Percentiles rank a stretch among this genome's conserved stretches.
Conservation (phyloP, 2,888 invertebrate genomes). For the Aleiodes alternator region DNA sequence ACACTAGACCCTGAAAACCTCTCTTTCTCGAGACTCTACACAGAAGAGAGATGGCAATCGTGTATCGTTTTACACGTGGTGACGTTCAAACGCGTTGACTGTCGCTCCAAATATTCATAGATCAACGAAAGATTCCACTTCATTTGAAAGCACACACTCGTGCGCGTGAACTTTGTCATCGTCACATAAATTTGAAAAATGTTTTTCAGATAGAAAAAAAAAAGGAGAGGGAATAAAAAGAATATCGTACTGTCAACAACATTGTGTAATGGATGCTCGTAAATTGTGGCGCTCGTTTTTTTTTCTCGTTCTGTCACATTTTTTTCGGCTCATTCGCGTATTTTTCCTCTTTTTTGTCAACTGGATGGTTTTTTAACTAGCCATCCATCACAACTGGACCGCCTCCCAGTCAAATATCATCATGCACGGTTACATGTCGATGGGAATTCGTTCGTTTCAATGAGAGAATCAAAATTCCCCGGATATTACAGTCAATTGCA, state of each 20-base stretch:
- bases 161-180: no score
- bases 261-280: conserved; percentile 10
- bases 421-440: background rate
- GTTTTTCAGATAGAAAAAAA: conserved; percentile 1
- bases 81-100: conserved; percentile 30
- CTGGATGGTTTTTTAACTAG: conserved; percentile 6
- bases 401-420: conserved; percentile 28
- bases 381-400: conserved; percentile 24
- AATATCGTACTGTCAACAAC: background rate
- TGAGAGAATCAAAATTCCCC: conserved; percentile 17
- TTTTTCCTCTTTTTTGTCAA: background rate
- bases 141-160: no score
- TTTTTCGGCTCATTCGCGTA: conserved; percentile 2
- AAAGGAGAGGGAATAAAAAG: background rate
- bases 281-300: background rate
- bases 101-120: conserved; percentile 35
- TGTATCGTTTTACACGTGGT: conserved; percentile 32
- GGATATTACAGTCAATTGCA: conserved; percentile 21
- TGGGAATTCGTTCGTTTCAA: conserved; percentile 23
- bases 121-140: conserved; percentile 13
- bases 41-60: conserved; percentile 1
- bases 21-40: no score
- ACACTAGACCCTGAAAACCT: background rate
- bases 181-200: background rate
- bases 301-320: background rate